A percentile compares a stretch with the other conserved stretches of the same genome.
Evolutionary conservation across 2,113 vertebrate genomes (phyloP).

Genomic region (Speoplatyrhinus poulsoni): DNA sequence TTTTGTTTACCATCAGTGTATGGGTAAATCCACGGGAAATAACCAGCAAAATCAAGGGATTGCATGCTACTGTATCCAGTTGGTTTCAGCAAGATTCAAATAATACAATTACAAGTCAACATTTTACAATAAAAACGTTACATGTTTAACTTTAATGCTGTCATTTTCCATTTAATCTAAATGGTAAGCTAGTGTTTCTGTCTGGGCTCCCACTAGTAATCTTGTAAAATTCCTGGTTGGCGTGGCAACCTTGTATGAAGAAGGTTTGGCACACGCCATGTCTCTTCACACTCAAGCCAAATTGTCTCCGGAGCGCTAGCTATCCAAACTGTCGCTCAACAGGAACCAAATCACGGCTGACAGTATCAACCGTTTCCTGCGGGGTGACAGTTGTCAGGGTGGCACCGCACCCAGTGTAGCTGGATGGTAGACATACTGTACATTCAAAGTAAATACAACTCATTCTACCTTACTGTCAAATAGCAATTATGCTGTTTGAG

Average conservation of each 20-base stretch:
- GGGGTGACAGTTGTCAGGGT: conserved; percentile 38
- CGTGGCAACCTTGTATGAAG: conserved; percentile 5
- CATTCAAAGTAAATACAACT: conserved; percentile 26
- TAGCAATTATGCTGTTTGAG: no score
- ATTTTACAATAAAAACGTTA: no score
- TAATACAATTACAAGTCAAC: no score
- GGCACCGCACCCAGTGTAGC: not conserved
- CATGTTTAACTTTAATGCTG: no score
- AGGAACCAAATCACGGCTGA: conserved; percentile 46
- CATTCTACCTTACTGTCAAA: not conserved
- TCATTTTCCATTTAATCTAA: no score
- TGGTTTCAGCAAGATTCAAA: no score
- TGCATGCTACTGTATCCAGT: no score
- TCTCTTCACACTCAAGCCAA: conserved; percentile 43
- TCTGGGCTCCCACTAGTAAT: no score
- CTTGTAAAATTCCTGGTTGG: conserved; percentile 10
- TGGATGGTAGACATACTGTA: not conserved
- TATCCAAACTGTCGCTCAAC: conserved; percentile 38
- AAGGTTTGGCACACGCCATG: conserved; percentile 24
- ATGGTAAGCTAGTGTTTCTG: no score
- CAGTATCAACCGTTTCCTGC: conserved; percentile 50
- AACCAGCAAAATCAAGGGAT: no score
- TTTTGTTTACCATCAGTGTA: no score
- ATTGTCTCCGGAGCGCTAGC: conserved; percentile 17
- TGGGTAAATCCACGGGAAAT: no score